Conservation (phyloP, 2,888 invertebrate species). For the Proisotoma minuta region DNA sequence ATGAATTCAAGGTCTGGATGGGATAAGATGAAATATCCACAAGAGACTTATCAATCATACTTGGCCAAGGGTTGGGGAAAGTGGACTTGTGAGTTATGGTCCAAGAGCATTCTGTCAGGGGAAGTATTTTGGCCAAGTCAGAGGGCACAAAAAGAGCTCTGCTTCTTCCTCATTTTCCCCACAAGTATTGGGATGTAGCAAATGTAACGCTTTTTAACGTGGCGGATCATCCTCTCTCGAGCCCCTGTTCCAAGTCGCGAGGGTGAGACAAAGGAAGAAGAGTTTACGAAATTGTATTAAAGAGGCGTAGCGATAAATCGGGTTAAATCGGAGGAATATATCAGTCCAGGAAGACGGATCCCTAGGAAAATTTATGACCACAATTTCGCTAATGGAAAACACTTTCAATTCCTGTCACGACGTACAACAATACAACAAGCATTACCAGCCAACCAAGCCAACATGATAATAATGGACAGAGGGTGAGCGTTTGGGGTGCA, state of each 20-base stretch:
- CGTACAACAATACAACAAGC: conserved; percentile 48
- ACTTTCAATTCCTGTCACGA: conserved; percentile 48
- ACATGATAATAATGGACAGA: conserved; percentile 7
- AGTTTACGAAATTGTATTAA: conserved; percentile 41
- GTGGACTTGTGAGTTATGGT: too few species aligned
- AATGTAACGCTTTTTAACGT: too few species aligned
- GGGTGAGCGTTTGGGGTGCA: conserved; percentile 14
- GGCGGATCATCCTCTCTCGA: too few species aligned
- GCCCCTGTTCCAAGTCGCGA: too few species aligned
- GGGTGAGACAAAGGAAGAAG: conserved; percentile 9
- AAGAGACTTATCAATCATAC: too few species aligned
- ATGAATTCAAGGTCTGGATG: too few species aligned
- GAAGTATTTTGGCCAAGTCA: too few species aligned
- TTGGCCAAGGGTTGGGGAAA: too few species aligned
- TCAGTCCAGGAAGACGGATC: conserved; percentile 46
- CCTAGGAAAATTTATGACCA: conserved; percentile 47
- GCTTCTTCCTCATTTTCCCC: neutral
- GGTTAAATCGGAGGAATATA: conserved; percentile 48
- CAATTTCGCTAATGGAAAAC: conserved; percentile 48
- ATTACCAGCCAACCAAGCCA: conserved; percentile 34
- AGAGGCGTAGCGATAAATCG: conserved; percentile 47
- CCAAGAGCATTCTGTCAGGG: too few species aligned
- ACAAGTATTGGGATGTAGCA: conserved; percentile 8
- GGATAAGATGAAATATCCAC: too few species aligned
- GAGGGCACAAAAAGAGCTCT: too few species aligned